Evolutionary conservation across 1,140 invertebrate species (phyloP).

Genomic region (Pogonomyrmex barbatus): DNA sequence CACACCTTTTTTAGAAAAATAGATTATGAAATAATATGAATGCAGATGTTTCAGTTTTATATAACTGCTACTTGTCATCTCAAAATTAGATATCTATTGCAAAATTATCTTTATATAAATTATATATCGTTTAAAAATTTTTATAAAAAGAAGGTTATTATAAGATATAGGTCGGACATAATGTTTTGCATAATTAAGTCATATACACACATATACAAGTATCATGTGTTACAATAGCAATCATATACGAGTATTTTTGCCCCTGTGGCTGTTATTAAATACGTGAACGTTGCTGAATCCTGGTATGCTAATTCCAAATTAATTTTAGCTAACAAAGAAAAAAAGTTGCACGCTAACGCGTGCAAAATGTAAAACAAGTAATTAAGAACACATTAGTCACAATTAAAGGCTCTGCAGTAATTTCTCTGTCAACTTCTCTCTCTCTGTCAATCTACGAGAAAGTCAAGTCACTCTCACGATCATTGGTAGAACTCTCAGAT

Average conservation of each 20-base stretch:
- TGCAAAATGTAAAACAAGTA: conserved; percentile 58
- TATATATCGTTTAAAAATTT: background rate
- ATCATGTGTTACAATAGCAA: conserved; percentile 39
- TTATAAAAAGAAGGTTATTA: background rate
- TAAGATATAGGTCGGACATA: conserved; percentile 37
- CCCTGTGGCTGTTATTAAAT: conserved; percentile 22
- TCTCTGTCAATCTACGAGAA: background rate
- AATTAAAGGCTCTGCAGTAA: conserved; percentile 61
- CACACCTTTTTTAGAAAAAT: no score
- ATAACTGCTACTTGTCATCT: background rate
- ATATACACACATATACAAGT: background rate
- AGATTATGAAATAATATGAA: background rate
- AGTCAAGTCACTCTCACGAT: background rate
- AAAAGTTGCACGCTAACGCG: conserved; percentile 11
- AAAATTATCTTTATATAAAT: background rate
- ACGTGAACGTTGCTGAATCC: conserved; percentile 3
- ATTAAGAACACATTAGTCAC: conserved; percentile 67
- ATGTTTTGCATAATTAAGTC: conserved; percentile 12
- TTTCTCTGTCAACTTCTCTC: conserved; percentile 18
- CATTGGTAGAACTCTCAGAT: conserved; percentile 7
- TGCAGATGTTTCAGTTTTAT: background rate
- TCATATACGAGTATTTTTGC: conserved; percentile 20
- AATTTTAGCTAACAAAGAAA: conserved; percentile 52
- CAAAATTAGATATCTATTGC: background rate
- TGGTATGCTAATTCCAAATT: conserved; percentile 52